Evolutionary conservation across 92 coral and sea anemone species (phyloP).

Genomic region (Epizoanthus scotinus): DNA sequence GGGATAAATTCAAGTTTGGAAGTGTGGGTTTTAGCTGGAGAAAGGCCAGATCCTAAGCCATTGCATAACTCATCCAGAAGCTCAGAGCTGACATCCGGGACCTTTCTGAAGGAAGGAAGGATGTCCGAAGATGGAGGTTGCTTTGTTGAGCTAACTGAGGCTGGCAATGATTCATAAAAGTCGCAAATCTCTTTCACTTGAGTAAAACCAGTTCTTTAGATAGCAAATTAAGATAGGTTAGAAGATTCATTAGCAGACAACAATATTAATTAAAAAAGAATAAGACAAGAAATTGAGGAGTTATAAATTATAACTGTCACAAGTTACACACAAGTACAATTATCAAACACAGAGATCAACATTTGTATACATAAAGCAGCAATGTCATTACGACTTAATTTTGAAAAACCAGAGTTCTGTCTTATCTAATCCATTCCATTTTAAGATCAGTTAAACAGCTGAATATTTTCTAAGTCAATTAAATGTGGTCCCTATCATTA

Average conservation of each 20-base stretch:
- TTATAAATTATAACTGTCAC: no score
- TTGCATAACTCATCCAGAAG: constrained; percentile 25
- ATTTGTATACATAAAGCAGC: no score
- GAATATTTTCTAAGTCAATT: no score
- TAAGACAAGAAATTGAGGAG: not conserved
- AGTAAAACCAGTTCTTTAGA: constrained; percentile 61
- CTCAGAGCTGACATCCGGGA: constrained; percentile 25
- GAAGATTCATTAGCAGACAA: not conserved
- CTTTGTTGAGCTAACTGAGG: constrained; percentile 19
- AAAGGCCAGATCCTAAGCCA: constrained; percentile 6
- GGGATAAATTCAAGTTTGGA: constrained; percentile 44
- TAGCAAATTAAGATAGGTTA: constrained; percentile 34
- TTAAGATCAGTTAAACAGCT: no score
- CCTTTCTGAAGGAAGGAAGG: constrained; percentile 13
- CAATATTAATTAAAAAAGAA: not conserved
- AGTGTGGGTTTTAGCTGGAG: constrained; percentile 24
- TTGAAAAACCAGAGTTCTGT: no score
- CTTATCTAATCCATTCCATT: no score
- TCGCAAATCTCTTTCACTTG: constrained; percentile 74
- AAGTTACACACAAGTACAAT: no score
- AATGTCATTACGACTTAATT: no score
- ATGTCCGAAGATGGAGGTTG: constrained; percentile 29
- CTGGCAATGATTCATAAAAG: constrained; percentile 68
- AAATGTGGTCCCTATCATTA: no score
- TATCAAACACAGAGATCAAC: no score